Percentiles rank a stretch among this genome's conserved stretches.
Conservation (phyloP, 1,140 invertebrate species). For the Popillia japonica region DNA sequence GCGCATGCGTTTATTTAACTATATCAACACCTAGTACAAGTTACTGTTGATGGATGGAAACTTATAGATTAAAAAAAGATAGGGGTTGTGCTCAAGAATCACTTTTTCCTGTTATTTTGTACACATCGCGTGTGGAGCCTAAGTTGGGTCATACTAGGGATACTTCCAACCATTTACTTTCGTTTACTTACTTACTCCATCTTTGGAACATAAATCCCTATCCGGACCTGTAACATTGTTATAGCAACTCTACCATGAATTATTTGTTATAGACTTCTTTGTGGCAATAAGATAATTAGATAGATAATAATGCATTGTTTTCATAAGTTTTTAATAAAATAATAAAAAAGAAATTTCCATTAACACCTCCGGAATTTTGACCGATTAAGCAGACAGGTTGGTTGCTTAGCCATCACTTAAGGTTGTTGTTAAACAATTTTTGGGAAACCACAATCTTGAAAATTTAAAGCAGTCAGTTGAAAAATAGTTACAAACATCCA, state of each 20-base stretch:
- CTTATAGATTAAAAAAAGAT: slow-evolving; percentile 13
- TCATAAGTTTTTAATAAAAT: not conserved
- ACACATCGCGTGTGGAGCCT: not conserved
- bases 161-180: slow-evolving; percentile 13
- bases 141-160: not conserved
- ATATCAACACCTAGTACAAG: slow-evolving; percentile 14
- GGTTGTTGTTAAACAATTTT: too few relatives aligned
- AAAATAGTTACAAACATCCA: too few relatives aligned
- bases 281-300: too few relatives aligned
- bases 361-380: too few relatives aligned
- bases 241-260: not conserved
- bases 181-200: slow-evolving; percentile 67
- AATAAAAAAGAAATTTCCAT: too few relatives aligned
- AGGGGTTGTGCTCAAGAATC: not conserved
- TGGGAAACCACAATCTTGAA: too few relatives aligned
- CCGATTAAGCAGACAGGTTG: too few relatives aligned
- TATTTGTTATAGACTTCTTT: not conserved
- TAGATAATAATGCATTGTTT: too few relatives aligned
- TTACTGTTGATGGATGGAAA: slow-evolving; percentile 2
- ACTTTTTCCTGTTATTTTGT: not conserved
- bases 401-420: too few relatives aligned
- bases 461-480: too few relatives aligned
- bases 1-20: not conserved
- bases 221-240: slow-evolving; percentile 63
- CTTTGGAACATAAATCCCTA: slow-evolving; percentile 64